Conservation (phyloP, 2,797 vertebrate genomes). For the Thripadectes ignobilis region DNA sequence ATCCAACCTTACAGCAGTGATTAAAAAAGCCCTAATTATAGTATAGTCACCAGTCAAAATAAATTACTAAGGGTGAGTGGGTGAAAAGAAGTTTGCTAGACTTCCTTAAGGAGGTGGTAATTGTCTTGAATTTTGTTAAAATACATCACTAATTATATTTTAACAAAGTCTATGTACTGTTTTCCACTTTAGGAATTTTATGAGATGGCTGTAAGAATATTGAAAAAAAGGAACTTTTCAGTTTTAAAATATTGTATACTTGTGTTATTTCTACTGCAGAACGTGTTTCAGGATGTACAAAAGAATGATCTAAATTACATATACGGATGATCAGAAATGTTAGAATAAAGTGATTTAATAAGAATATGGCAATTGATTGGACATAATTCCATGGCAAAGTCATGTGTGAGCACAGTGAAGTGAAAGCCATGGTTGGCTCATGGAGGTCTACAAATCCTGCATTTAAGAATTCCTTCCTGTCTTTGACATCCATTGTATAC, state of each 20-base stretch:
- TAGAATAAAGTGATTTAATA: background rate
- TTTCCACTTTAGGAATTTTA: background rate
- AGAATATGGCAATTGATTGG: background rate
- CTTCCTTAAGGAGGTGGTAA: constrained; percentile 41
- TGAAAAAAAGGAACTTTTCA: background rate
- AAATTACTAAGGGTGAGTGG: constrained; percentile 58
- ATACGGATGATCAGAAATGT: background rate
- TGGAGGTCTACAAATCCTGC: background rate
- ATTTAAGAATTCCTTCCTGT: background rate
- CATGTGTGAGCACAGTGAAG: background rate
- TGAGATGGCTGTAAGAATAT: background rate
- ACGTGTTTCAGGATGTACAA: background rate
- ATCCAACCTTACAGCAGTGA: background rate
- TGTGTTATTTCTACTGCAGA: background rate
- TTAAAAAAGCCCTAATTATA: constrained; percentile 41
- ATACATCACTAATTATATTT: constrained; percentile 42
- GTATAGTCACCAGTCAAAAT: constrained; percentile 59
- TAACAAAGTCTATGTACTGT: background rate
- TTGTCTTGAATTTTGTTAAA: constrained; percentile 55
- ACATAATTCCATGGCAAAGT: background rate
- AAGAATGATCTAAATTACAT: background rate
- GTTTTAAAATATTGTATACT: background rate
- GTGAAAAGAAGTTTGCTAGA: constrained; percentile 46
- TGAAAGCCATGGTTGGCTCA: background rate
- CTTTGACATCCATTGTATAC: background rate